Evolutionary conservation across 2,888 invertebrate species (phyloP).

Genomic region (Tetranychus truncatus): DNA sequence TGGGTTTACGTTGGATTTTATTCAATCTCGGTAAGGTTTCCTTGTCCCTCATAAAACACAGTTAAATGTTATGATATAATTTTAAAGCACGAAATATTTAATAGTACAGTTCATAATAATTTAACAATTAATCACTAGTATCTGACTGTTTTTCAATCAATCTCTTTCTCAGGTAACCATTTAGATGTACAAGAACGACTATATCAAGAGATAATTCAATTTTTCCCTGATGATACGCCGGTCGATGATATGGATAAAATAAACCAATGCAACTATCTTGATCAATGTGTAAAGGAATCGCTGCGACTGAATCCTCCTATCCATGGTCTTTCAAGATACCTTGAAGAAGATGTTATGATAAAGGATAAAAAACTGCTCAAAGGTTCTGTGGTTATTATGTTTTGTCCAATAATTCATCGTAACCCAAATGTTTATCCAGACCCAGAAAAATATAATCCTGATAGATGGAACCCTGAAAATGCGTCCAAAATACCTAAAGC

Average conservation of each 20-base stretch:
- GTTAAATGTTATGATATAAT: too few relatives aligned
- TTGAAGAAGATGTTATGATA: not conserved
- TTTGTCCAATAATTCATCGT: not conserved
- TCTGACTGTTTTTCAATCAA: too few relatives aligned
- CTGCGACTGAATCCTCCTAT: not conserved
- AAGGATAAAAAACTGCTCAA: not conserved
- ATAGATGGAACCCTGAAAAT: not conserved
- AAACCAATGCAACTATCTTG: not conserved
- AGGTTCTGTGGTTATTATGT: not conserved
- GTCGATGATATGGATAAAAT: not conserved
- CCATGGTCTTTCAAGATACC: not conserved
- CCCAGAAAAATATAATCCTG: not conserved
- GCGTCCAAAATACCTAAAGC: not conserved
- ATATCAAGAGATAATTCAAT: not conserved
- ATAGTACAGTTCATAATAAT: too few relatives aligned
- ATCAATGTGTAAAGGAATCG: not conserved
- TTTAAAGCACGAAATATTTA: too few relatives aligned
- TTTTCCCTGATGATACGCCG: not conserved
- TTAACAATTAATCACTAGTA: too few relatives aligned
- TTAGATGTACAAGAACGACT: not conserved
- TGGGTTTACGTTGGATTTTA: too few relatives aligned
- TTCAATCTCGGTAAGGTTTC: too few relatives aligned
- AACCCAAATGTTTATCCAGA: not conserved
- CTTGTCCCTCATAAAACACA: too few relatives aligned
- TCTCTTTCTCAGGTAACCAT: not conserved